phyloP scores from a whole-genome alignment of 2,888 invertebrate species.

The Eupithecia subfuscata region DNA sequence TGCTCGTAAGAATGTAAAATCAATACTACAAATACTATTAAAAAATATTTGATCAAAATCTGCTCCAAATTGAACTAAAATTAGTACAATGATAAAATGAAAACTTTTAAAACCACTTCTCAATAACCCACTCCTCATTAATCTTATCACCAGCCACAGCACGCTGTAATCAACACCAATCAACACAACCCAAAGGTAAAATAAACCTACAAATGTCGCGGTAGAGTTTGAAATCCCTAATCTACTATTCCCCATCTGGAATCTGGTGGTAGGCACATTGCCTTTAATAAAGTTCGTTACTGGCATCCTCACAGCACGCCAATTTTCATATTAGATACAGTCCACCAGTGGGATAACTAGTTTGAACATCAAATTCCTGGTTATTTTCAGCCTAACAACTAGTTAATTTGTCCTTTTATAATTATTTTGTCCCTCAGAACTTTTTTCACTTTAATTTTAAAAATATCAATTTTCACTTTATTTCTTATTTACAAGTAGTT shows the following conservation, averaged over 20 bases:
- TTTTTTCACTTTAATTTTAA: too few relatives aligned
- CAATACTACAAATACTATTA: too few relatives aligned
- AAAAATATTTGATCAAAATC: too few relatives aligned
- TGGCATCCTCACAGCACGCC: slow-evolving; percentile 39
- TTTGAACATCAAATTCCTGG: slow-evolving; percentile 9
- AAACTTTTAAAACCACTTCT: slow-evolving; percentile 9
- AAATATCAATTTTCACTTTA: too few relatives aligned
- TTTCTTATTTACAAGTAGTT: too few relatives aligned
- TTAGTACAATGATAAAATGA: slow-evolving; percentile 1
- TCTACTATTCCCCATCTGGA: slow-evolving; percentile 15
- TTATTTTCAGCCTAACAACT: slow-evolving; percentile 1
- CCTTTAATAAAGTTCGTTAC: slow-evolving; percentile 39
- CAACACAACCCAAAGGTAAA: slow-evolving; percentile 14
- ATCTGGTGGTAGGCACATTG: slow-evolving; percentile 23
- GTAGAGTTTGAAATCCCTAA: slow-evolving; percentile 12
- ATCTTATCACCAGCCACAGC: slow-evolving; percentile 25
- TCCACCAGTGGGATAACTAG: slow-evolving; percentile 24
- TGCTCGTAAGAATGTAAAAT: too few relatives aligned
- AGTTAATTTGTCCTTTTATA: neutral
- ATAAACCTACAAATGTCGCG: neutral
- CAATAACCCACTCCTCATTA: slow-evolving; percentile 22
- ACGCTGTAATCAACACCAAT: slow-evolving; percentile 31
- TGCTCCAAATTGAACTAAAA: neutral
- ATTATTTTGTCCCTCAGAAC: too few relatives aligned
- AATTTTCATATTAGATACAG: slow-evolving; percentile 45